Evolutionary conservation across 1,140 invertebrate genomes (phyloP), one percentile per base, ranked within the genome.

Genomic region (Caerostris extrusa): DNA sequence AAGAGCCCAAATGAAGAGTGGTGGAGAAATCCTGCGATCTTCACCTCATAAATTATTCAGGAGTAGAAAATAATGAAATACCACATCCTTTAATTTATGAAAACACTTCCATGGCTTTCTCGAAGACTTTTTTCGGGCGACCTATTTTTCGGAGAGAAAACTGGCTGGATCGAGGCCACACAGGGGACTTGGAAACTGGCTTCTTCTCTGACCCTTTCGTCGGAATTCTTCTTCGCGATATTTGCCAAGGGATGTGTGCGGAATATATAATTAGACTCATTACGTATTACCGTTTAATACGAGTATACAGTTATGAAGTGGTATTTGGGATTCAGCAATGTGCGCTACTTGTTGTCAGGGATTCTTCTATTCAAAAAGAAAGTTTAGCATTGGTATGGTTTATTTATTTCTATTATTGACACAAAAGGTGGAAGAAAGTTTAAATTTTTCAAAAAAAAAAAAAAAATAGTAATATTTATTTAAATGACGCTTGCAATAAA

Each of bases 21-120:
- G 71, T 77, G 71, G 71, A 77, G 71, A 77, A 77, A 77, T 53
- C 71, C 50, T 77, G 50, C 71, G 71, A 77, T 77, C 50, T 77
- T 77, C 71, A 50, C 71, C 71, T 77, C 34, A 77, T 77, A 53
- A 77, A 77, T 77, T 50, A 77, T 77, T 77, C 71, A 77, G 71
- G 34, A 77, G 34, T 10, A 77, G 71, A 77, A 77, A 77, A 77
- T 77, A 77, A 77, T 77, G 71, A 77, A 77, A 77, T 53, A 77
- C 71, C 71, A 77, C 71, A 77, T 77, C 71, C 71, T 50, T 34
- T 77, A 77, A 77, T 77, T 77, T 77, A 50, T 50, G 34, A 77
- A 77, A 77, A 77, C 71, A 53, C 50, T 50, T 77, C 34, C 71
- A 77, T 77, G 34, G 34, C 71, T 77, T 77, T 77, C 71, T 12